phyloP scores from a whole-genome alignment of 2,113 vertebrate genomes.

The Tonatia bakeri region DNA sequence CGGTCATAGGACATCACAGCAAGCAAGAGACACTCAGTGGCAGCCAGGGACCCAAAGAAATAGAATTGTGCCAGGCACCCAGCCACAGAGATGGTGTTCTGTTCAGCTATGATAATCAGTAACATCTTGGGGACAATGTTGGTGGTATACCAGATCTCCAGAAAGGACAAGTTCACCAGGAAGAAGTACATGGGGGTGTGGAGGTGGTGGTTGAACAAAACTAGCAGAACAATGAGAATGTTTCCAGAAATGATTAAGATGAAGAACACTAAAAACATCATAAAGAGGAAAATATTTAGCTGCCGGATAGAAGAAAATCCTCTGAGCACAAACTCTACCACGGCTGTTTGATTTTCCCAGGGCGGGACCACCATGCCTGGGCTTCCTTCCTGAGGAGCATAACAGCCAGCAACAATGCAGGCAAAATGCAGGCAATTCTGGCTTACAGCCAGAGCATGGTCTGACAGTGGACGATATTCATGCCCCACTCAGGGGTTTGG shows the following conservation, averaged over 20 bases:
- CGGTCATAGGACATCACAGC: slow-evolving; percentile 61
- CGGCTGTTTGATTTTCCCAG: slow-evolving; percentile 43
- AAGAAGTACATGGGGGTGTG: slow-evolving; percentile 71
- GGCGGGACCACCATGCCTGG: not conserved
- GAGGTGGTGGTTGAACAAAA: slow-evolving; percentile 50
- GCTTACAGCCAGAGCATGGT: not conserved
- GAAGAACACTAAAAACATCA: slow-evolving; percentile 57
- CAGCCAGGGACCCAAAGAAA: slow-evolving; percentile 65
- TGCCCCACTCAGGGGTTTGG: not conserved
- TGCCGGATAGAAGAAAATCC: slow-evolving; percentile 57
- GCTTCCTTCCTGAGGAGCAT: not conserved
- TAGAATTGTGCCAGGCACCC: slow-evolving; percentile 64
- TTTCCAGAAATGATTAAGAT: slow-evolving; percentile 59
- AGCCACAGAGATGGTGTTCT: slow-evolving; percentile 48
- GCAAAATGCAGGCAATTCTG: not conserved
- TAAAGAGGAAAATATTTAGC: slow-evolving; percentile 56
- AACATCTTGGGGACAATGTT: slow-evolving; percentile 64
- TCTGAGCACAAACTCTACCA: slow-evolving; percentile 51
- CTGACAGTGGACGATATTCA: not conserved
- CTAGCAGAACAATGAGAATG: slow-evolving; percentile 52
- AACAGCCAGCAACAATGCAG: not conserved
- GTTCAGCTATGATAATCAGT: slow-evolving; percentile 9
- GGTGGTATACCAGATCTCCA: slow-evolving; percentile 66
- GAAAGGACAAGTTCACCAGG: slow-evolving; percentile 60
- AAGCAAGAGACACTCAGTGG: slow-evolving; percentile 62